Base-by-base conservation (phyloP, 1,140 invertebrate species). In the Heliconius melpomene region DNA sequence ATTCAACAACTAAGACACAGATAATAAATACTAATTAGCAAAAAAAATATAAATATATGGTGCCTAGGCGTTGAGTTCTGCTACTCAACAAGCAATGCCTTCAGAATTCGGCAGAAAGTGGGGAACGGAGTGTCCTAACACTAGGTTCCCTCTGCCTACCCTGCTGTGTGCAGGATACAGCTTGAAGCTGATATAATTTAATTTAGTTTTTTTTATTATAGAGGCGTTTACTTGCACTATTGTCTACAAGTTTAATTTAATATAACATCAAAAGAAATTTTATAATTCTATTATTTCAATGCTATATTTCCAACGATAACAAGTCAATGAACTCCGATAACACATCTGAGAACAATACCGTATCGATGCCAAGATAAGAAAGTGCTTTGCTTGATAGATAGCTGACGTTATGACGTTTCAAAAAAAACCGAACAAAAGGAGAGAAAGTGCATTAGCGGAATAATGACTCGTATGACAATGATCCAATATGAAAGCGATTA, bases 401-500 rank as follows among this genome's bases (percentile, higher is more conserved):
- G 83, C 84, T 81, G 81, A 87, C 83, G 79, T 82, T 84, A 83
- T 85, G 86, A 89, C 88, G 87, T 89, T 85, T 84, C 83, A 20
- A 91, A 87, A 89, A 88, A 86, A 83, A 82, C 36, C 73, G 80
- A 89, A 92, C 90, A 92, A 92, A 90, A 88, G 87, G 84, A 92
- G 90, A 87, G 91, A 92, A 92, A 92, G 91, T 88, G 83, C 79
- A 82, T 81, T 82, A 83, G 76, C 46, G 57, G 79, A 84, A 84
- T 82, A 83, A 80, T 83, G 73, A 77, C 79, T 73, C 77, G 79
- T 78, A 81, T 75, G 76, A 83, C 82, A 82, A 81, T 81, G 74
- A 84, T 83, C 75, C 76, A 72, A 77, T 36, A 80, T 38, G 32
- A 75, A 26, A 77, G 72, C 75, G 71, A 83, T 83, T 85, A 84